Evolutionary conservation across 53 echinoderm and acorn worm genomes (phyloP).

Genomic region (Paracentrotus lividus): DNA sequence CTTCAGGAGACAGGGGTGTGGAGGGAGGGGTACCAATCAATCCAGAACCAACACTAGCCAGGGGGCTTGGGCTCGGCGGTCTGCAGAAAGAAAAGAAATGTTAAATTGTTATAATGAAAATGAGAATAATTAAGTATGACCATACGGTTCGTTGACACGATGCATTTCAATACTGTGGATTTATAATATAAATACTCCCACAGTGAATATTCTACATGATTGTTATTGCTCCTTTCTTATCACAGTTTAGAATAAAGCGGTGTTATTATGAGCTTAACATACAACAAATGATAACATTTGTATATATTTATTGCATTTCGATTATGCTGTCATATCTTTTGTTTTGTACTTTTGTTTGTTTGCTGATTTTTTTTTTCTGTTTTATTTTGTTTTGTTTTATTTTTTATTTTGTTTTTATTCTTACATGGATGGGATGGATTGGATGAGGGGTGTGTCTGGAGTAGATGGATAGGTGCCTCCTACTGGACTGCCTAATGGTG

Average conservation of each 20-base stretch:
- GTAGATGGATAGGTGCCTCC: background rate
- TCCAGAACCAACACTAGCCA: background rate
- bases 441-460: background rate
- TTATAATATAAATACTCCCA: no score
- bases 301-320: no score
- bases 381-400: background rate
- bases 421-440: slow-evolving; percentile 8
- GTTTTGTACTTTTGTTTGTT: no score
- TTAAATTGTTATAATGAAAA: no score
- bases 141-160: background rate
- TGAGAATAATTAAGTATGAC: background rate
- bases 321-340: no score
- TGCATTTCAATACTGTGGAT: background rate
- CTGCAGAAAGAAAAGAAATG: background rate
- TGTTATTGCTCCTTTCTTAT: no score
- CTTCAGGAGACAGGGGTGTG: no score
- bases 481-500: background rate
- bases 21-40: background rate
- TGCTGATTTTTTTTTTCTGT: background rate
- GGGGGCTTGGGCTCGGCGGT: background rate
- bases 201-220: no score
- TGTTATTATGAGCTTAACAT: no score
- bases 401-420: background rate
- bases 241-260: no score
- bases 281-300: no score